Base-by-base conservation (phyloP, 64 coral and sea anemone genomes). In the Porites lutea region DNA sequence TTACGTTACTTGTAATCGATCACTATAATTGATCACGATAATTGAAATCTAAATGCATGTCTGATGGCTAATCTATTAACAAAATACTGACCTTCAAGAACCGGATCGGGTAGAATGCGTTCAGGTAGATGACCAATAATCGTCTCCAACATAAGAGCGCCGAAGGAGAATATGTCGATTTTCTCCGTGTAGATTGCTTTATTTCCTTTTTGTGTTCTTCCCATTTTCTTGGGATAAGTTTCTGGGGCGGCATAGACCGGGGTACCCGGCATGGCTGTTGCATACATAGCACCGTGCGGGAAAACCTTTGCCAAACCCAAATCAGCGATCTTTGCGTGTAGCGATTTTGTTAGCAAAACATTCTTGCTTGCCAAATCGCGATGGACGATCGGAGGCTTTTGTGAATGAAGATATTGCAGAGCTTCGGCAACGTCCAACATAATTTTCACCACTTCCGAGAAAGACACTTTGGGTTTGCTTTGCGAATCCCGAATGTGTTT, bases 141-240 rank as follows among this genome's bases (percentile, higher is more conserved):
- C 14, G 90, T 77, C 65, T 97, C 95, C 16, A 97, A 22, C 57
- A 97, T 48, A 50, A 97, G 20, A 2, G 88, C 95, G 18, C 95
- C 95, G 59, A 91, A 97, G 57, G 95, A 97, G 81, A 97, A 97
- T 81, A 97, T 94, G 78, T 96, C 95, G 68, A 96, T 71, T 89
- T 96, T 96, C 16, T 84, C 80, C 10, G 87, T 96, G 68, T 96
- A 97, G 63, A 73, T 88, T 4, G 84, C 92, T 71, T 90, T 90
- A 48, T 84, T 6, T 2, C 54, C 54, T 53, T 53, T 82, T 19
- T 8, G 71, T 72, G 46, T 46, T 68, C 37, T 59, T 7, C 65
- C 72, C 2, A 84, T 52, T n/a, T 48, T 48, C 48, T 75, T 83
- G 5, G 91, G 88, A 14, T 94, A 93, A 5, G 95, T 97, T 61